Conservation (phyloP, 1,140 invertebrate species). For the Panagrolaimus sp. region DNA sequence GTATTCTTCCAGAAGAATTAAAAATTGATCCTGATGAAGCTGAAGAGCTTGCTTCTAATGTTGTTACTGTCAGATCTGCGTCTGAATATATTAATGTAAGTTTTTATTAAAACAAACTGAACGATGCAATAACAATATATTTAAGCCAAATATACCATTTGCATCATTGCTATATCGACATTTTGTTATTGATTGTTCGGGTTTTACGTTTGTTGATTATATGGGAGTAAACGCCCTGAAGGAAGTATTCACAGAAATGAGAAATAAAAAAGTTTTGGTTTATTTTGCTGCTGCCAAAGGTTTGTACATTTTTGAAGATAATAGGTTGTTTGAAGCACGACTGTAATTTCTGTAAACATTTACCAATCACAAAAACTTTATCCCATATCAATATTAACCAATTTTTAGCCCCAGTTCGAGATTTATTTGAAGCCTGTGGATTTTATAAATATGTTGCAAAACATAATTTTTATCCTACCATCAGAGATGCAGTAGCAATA, state of each 20-base stretch:
- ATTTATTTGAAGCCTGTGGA: conserved; percentile 17
- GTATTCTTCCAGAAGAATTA: too few relatives aligned
- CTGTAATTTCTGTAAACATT: too few relatives aligned
- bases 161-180: conserved; percentile 18
- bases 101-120: too few relatives aligned
- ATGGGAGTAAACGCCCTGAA: conserved; percentile 44
- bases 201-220: conserved; percentile 46
- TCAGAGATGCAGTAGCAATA: conserved; percentile 24
- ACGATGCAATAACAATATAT: too few relatives aligned
- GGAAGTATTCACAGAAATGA: conserved; percentile 14
- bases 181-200: conserved; percentile 44
- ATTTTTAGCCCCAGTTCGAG: conserved; percentile 18
- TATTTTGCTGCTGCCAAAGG: conserved; percentile 20
- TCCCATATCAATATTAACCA: too few relatives aligned
- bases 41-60: too few relatives aligned
- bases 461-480: conserved; percentile 30
- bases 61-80: too few relatives aligned
- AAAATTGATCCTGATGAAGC: too few relatives aligned
- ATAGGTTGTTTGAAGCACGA: background rate
- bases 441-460: conserved; percentile 25
- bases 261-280: background rate
- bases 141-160: too few relatives aligned
- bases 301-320: background rate
- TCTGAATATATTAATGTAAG: too few relatives aligned
- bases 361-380: too few relatives aligned